These are phyloP conservation scores for Chelonoidis abingdonii DNA, from an alignment of 2,113 vertebrate species.

Conservation along the genomic window DNA sequence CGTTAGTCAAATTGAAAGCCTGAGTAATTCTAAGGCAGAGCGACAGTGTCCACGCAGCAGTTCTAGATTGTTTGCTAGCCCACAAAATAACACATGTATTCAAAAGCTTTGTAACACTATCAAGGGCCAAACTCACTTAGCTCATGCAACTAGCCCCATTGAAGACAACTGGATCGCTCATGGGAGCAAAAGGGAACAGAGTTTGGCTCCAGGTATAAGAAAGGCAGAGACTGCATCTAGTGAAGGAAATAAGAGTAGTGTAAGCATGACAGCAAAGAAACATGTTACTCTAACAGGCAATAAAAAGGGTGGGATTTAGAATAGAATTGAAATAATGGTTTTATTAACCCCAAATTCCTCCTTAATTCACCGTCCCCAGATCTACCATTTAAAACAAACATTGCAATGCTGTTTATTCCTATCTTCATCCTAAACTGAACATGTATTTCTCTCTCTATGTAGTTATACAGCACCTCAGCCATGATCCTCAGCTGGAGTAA, in stretches of 20 bases:
- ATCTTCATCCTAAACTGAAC: fast-evolving
- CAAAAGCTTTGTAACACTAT: conserved; percentile 41
- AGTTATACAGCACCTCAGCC: neutral
- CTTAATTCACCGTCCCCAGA: fast-evolving
- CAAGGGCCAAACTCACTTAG: conserved; percentile 48
- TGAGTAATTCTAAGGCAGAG: conserved; percentile 46
- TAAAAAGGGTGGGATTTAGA: fast-evolving
- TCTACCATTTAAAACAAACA: neutral
- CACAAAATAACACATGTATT: conserved; percentile 41
- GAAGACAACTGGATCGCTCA: neutral
- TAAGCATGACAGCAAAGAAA: neutral
- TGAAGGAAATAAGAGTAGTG: neutral
- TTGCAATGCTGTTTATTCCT: fast-evolving
- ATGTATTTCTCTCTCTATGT: neutral
- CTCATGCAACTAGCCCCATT: neutral
- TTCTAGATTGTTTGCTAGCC: conserved; percentile 28
- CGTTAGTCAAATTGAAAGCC: neutral
- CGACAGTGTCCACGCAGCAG: conserved; percentile 34
- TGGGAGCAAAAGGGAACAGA: fast-evolving
- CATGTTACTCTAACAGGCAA: fast-evolving
- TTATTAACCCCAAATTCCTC: neutral
- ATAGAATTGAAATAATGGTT: neutral
- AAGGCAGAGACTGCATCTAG: neutral
- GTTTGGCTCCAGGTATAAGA: neutral
- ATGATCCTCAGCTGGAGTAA: neutral